Conservation (phyloP, 2,113 vertebrate genomes). For the Hystrix brachyura region DNA sequence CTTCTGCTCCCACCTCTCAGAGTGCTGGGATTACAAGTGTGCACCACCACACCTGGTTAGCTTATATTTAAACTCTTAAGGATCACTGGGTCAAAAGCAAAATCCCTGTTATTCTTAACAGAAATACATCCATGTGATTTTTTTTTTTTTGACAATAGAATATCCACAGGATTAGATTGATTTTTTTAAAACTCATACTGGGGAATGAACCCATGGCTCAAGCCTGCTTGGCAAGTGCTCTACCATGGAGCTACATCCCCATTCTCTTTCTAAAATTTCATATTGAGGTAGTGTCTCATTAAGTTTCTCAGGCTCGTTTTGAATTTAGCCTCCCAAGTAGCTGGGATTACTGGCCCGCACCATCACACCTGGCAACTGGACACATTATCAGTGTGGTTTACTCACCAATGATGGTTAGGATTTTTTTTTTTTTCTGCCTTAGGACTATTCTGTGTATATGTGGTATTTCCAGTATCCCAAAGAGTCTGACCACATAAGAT, state of each 20-base stretch:
- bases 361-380: not conserved
- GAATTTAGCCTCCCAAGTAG: not conserved
- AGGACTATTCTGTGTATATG: not conserved
- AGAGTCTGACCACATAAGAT: not conserved
- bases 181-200: not conserved
- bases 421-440: not conserved
- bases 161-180: not conserved
- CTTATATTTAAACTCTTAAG: not conserved
- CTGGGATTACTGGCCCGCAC: not conserved
- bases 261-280: not conserved
- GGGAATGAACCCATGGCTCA: not conserved
- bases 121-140: not conserved
- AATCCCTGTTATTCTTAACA: not conserved
- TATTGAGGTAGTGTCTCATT: not conserved
- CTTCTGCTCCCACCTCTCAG: not conserved
- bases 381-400: not conserved
- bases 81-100: constrained; percentile 6
- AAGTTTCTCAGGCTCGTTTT: not conserved
- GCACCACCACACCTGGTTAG: not conserved
- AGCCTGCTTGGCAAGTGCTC: not conserved
- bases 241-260: not conserved
- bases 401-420: not conserved
- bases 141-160: not conserved
- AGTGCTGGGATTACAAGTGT: not conserved
- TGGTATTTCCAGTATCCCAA: not conserved